phyloP scores from a whole-genome alignment of 2,888 invertebrate species.

The Diplazon laetatorius region DNA sequence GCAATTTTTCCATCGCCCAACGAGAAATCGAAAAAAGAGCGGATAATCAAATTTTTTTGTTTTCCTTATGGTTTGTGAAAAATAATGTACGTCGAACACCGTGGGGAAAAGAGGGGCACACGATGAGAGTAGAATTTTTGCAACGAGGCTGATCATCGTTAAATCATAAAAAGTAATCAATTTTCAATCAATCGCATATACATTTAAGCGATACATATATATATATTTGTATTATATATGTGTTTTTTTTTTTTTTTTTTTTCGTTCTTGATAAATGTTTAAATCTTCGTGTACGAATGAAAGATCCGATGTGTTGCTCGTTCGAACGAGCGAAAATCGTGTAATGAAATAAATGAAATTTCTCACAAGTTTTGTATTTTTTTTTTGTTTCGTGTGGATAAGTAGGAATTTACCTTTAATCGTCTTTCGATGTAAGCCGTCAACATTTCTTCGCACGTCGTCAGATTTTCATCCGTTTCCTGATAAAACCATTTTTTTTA shows the following conservation, averaged over 20 bases:
- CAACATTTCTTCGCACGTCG: conserved; percentile 76
- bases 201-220: too few species aligned
- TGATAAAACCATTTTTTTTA: conserved; percentile 9
- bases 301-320: conserved; percentile 12
- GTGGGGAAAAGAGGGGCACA: conserved; percentile 11
- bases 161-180: conserved; percentile 9
- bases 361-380: background rate
- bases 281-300: background rate
- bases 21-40: background rate
- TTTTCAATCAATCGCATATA: conserved; percentile 1
- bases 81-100: background rate
- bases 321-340: conserved; percentile 4
- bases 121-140: conserved; percentile 21
- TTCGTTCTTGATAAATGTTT: conserved; percentile 24
- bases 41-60: too few species aligned
- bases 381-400: background rate
- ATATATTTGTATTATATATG: too few species aligned
- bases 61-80: background rate
- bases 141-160: conserved; percentile 21
- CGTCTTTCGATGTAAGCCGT: conserved; percentile 71
- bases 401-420: conserved; percentile 73
- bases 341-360: conserved; percentile 35
- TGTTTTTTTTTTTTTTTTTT: conserved; percentile 4
- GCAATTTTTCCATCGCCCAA: background rate
- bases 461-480: conserved; percentile 75